A percentile compares a stretch with the other conserved stretches of the same genome.
Conservation (phyloP, 1,140 invertebrate species). For the Globodera ellingtonae region DNA sequence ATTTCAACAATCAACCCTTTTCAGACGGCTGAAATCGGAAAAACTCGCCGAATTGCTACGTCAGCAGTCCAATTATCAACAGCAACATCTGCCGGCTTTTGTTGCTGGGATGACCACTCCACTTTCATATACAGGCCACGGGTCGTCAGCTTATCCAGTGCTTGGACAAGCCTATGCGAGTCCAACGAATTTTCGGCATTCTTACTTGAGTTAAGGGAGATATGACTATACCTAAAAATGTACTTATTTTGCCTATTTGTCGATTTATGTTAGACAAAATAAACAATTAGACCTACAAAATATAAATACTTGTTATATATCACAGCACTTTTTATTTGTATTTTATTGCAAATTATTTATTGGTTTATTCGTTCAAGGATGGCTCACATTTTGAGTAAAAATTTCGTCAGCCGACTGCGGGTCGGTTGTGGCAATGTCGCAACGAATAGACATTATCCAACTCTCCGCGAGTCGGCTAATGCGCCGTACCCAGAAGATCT, state of each 20-base stretch:
- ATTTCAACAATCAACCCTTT: background rate
- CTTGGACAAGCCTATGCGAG: slow-evolving; percentile 5
- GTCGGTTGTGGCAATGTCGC: background rate
- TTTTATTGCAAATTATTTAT: background rate
- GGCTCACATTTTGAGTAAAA: background rate
- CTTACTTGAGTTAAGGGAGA: slow-evolving; percentile 32
- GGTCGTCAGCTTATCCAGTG: slow-evolving; percentile 3
- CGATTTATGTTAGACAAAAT: too few relatives aligned
- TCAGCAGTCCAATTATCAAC: slow-evolving; percentile 30
- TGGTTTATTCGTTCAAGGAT: slow-evolving; percentile 2
- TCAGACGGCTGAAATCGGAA: slow-evolving; percentile 41
- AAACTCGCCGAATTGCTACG: slow-evolving; percentile 39
- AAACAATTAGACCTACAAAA: too few relatives aligned
- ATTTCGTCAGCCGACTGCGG: background rate
- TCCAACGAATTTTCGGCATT: slow-evolving; percentile 32
- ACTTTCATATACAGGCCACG: background rate
- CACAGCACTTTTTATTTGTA: too few relatives aligned
- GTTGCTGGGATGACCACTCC: background rate
- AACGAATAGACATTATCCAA: slow-evolving; percentile 1
- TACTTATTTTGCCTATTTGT: too few relatives aligned
- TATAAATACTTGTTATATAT: too few relatives aligned
- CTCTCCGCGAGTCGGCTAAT: slow-evolving; percentile 21
- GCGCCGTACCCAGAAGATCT: slow-evolving; percentile 14
- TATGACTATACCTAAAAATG: too few relatives aligned
- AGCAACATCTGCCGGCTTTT: slow-evolving; percentile 15